A percentile compares a stretch with the other conserved stretches of the same genome.
These are phyloP conservation scores for Bombus impatiens DNA, from an alignment of 1,140 invertebrate species.

Conservation along the genomic window DNA sequence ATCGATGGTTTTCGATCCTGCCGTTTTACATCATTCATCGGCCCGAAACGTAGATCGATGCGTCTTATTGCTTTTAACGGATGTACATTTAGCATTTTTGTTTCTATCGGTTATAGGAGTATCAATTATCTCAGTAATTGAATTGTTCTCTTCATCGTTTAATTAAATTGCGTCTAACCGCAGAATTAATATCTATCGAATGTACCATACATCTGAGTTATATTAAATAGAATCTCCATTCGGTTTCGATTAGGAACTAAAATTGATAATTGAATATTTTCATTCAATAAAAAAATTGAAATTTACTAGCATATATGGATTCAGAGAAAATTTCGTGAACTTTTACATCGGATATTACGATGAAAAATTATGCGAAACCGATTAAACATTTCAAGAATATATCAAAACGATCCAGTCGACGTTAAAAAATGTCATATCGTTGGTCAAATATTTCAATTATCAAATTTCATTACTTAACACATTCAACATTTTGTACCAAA, in stretches of 20 bases:
- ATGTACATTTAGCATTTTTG: slow-evolving; percentile 58
- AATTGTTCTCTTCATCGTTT: no score
- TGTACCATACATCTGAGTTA: no score
- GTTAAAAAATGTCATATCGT: background rate
- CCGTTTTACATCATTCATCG: slow-evolving; percentile 48
- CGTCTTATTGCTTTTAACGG: slow-evolving; percentile 43
- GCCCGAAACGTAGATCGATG: slow-evolving; percentile 25
- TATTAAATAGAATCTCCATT: no score
- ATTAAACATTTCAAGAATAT: background rate
- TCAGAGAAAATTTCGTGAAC: background rate
- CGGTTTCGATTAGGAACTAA: background rate
- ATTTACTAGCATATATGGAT: background rate
- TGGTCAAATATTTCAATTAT: background rate
- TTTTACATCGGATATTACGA: background rate
- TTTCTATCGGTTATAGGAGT: slow-evolving; percentile 62
- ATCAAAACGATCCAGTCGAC: background rate
- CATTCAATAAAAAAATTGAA: background rate
- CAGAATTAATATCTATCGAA: no score
- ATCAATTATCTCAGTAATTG: slow-evolving; percentile 50
- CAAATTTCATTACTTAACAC: background rate
- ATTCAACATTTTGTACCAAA: background rate
- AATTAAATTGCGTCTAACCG: no score
- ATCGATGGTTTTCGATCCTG: slow-evolving; percentile 12
- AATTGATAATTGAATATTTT: background rate
- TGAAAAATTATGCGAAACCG: background rate